Conservation (phyloP, 2,113 vertebrate genomes). For the Gymnarchus niloticus region DNA sequence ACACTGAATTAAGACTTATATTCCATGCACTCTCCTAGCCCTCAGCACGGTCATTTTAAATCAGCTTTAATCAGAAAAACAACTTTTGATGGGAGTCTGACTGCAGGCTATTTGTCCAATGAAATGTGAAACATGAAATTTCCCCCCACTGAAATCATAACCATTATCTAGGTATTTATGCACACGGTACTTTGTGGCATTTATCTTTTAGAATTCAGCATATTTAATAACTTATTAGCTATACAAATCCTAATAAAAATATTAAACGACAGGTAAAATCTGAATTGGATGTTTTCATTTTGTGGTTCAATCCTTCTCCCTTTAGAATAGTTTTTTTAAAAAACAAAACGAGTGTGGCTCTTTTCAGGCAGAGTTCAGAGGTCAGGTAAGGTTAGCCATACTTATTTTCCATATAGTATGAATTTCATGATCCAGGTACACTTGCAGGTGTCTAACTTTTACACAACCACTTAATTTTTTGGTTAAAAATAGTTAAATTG, state of each 20-base stretch:
- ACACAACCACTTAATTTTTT: not conserved
- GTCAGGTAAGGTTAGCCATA: not conserved
- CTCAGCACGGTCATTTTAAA: slow-evolving; percentile 21
- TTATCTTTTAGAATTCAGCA: not conserved
- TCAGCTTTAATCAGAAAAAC: slow-evolving; percentile 14
- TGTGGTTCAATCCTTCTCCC: not conserved
- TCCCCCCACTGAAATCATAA: not conserved
- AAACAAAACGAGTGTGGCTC: not conserved
- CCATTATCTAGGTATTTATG: not conserved
- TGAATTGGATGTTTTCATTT: not conserved
- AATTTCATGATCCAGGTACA: not conserved
- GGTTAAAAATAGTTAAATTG: not conserved
- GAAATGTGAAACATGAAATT: not conserved
- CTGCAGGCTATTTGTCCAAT: slow-evolving; percentile 10
- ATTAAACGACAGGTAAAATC: not conserved
- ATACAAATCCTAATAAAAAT: not conserved
- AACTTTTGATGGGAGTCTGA: not conserved
- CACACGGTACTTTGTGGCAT: not conserved
- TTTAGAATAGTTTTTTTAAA: not conserved
- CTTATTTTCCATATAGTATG: not conserved
- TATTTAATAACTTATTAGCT: not conserved
- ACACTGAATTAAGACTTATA: slow-evolving; percentile 24
- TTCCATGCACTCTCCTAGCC: slow-evolving; percentile 17
- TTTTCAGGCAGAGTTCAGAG: not conserved
- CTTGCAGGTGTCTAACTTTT: too few relatives aligned